A percentile compares a stretch with the other conserved stretches of the same genome.
phyloP scores from a whole-genome alignment of 1,140 invertebrate species.

The Teleopsis dalmanni region DNA sequence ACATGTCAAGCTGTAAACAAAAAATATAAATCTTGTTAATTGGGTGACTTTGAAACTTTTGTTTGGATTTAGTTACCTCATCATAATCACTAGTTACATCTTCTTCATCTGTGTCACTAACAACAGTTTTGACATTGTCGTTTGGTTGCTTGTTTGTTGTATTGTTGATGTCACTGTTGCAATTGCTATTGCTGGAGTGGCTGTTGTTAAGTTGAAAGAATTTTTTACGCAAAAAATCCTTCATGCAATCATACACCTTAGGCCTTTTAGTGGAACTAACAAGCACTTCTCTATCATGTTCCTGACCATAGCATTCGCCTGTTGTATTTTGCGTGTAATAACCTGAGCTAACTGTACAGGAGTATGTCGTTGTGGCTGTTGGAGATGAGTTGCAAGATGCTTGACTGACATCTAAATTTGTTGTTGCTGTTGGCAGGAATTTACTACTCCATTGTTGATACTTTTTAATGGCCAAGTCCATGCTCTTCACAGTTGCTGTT shows the following conservation, averaged over 20 bases:
- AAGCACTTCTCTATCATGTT: conserved; percentile 3
- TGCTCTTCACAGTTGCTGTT: conserved; percentile 13
- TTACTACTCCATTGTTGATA: conserved; percentile 35
- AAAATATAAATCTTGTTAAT: too few species aligned
- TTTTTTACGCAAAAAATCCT: conserved; percentile 36
- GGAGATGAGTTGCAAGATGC: too few species aligned
- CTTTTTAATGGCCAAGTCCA: conserved; percentile 23
- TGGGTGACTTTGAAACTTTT: neutral
- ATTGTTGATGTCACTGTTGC: conserved; percentile 4
- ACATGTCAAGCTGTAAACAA: conserved; percentile 33
- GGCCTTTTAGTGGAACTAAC: conserved; percentile 14
- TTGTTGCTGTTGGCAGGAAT: conserved; percentile 9
- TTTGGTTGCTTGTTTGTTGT: neutral
- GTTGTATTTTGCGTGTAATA: conserved; percentile 1
- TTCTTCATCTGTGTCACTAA: conserved; percentile 18
- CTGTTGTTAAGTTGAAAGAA: conserved; percentile 23
- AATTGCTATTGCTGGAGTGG: conserved; percentile 20
- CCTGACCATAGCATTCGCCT: neutral
- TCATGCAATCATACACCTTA: conserved; percentile 40
- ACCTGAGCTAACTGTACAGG: neutral
- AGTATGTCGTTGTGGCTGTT: conserved; percentile 4
- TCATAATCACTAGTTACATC: conserved; percentile 33
- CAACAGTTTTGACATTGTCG: too few species aligned
- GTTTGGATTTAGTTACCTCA: conserved; percentile 25
- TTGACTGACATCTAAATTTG: too few species aligned